A percentile compares a stretch with the other conserved stretches of the same genome.
These are phyloP conservation scores for Tautogolabrus adspersus DNA, from an alignment of 2,113 vertebrate species.

Conservation along the genomic window DNA sequence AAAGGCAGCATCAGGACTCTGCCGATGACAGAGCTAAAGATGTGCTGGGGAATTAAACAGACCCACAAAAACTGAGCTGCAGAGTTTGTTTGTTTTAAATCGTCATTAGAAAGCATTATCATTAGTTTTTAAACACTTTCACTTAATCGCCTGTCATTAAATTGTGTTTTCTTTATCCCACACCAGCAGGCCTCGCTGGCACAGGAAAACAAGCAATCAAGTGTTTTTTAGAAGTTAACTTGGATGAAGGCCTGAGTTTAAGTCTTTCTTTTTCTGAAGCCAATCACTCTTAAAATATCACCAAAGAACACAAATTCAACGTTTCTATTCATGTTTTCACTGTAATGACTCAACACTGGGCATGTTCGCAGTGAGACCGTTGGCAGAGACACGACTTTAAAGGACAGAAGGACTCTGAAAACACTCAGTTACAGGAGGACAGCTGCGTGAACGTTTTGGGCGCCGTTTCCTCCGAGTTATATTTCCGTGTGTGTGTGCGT, in stretches of 20 bases:
- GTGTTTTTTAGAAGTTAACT: background rate
- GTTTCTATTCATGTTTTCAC: background rate
- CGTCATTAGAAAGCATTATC: background rate
- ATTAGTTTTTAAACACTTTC: conserved; percentile 13
- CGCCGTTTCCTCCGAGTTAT: background rate
- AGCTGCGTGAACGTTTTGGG: background rate
- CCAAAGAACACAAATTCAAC: background rate
- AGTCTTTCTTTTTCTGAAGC: conserved; percentile 1
- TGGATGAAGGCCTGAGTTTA: conserved; percentile 8
- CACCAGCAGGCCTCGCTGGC: background rate
- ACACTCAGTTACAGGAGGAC: background rate
- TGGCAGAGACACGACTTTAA: background rate
- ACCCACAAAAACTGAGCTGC: background rate
- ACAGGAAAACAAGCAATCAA: conserved; percentile 3
- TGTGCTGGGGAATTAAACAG: background rate
- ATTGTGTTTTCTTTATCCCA: conserved; percentile 13
- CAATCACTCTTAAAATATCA: conserved; percentile 1
- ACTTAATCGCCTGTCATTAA: conserved; percentile 20
- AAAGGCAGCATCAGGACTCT: background rate
- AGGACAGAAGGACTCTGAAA: background rate
- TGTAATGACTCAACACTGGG: background rate
- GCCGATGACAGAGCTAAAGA: conserved; percentile 17
- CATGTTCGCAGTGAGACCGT: background rate
- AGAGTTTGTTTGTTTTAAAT: background rate
- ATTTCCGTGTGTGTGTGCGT: background rate